A percentile compares a stretch with the other conserved stretches of the same genome.
phyloP scores from a whole-genome alignment of 2,888 invertebrate genomes.

The Altica lythri region DNA sequence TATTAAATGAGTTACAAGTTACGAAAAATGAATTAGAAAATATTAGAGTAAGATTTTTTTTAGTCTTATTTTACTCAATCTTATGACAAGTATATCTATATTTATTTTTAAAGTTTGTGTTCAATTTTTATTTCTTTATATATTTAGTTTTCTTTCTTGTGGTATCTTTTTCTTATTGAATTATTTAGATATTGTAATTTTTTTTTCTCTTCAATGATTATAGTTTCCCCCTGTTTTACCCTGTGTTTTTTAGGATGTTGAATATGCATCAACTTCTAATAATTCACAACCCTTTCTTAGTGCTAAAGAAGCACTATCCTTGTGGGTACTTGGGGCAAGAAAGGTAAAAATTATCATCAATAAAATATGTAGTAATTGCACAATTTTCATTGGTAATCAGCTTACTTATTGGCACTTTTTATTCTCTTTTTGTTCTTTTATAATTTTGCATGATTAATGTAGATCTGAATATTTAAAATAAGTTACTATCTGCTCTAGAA shows the following conservation, averaged over 20 bases:
- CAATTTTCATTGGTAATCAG: neutral
- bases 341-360: slow-evolving; percentile 66
- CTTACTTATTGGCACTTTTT: slow-evolving; percentile 2
- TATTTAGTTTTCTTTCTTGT: no score
- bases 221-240: neutral
- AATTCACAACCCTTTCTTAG: slow-evolving; percentile 84
- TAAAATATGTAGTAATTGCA: no score
- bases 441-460: slow-evolving; percentile 1
- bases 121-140: no score
- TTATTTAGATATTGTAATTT: no score
- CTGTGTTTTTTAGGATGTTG: slow-evolving; percentile 68
- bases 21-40: slow-evolving; percentile 87
- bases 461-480: no score
- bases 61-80: no score
- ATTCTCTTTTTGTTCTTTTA: slow-evolving; percentile 1
- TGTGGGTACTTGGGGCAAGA: slow-evolving; percentile 92
- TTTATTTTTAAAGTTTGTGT: no score
- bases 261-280: slow-evolving; percentile 67
- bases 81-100: no score
- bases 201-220: no score
- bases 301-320: slow-evolving; percentile 92
- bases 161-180: no score
- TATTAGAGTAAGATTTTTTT: slow-evolving; percentile 71
- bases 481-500: no score
- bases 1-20: slow-evolving; percentile 80